Evolutionary conservation across 2,797 vertebrate species (phyloP).

Genomic region (Columba guinea): DNA sequence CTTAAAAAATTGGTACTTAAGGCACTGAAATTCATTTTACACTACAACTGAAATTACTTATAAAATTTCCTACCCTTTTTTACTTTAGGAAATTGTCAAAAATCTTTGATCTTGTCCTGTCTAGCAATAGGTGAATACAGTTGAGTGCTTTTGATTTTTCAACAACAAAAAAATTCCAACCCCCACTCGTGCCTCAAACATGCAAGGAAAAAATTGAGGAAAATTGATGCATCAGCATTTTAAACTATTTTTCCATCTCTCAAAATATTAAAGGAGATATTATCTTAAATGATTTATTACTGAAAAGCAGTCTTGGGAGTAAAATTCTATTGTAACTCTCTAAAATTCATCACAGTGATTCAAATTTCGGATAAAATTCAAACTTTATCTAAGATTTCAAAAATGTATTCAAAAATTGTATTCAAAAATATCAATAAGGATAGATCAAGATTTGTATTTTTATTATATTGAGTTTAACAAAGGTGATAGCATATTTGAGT

Average conservation of each 20-base stretch:
- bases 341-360: not conserved
- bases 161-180: not conserved
- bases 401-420: no score
- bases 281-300: not conserved
- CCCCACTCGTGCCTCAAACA: accelerated
- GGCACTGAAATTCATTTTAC: not conserved
- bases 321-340: not conserved
- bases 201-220: not conserved
- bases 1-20: not conserved
- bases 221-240: not conserved
- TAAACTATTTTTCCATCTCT: accelerated
- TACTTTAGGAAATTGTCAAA: not conserved
- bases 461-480: not conserved
- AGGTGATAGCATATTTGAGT: accelerated
- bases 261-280: not conserved
- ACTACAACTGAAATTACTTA: not conserved
- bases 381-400: not conserved
- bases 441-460: not conserved
- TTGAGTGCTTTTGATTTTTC: not conserved
- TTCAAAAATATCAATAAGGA: not conserved
- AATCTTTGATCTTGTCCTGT: not conserved
- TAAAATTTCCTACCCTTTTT: not conserved
- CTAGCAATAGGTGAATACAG: accelerated
- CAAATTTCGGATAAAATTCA: not conserved
- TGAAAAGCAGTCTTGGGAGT: not conserved